Conservation (phyloP, 2,113 vertebrate species). For the Mirza zaza region DNA sequence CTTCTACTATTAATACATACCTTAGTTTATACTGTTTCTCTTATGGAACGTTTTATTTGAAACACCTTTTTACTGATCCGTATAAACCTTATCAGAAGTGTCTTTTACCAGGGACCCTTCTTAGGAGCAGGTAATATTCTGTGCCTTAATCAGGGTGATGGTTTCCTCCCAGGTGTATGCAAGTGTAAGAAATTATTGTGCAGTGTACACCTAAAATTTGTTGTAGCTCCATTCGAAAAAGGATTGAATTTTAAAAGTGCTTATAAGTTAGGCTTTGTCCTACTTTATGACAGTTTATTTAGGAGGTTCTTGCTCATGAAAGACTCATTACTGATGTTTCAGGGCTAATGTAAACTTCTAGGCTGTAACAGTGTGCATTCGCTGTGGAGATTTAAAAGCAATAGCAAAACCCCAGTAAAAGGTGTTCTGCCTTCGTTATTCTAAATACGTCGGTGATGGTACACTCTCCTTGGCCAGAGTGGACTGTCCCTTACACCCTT, state of each 20-base stretch:
- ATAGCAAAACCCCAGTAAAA: neutral
- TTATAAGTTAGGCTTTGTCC: neutral
- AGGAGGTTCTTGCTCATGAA: neutral
- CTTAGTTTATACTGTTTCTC: neutral
- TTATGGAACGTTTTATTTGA: neutral
- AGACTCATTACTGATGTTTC: neutral
- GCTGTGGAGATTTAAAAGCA: neutral
- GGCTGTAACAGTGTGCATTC: neutral
- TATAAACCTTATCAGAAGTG: neutral
- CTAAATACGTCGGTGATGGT: rapidly evolving
- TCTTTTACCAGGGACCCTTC: neutral
- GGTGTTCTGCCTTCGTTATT: neutral
- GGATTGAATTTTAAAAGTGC: neutral
- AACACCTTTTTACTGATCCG: neutral
- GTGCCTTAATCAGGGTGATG: neutral
- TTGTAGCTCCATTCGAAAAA: neutral
- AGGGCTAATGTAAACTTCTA: neutral
- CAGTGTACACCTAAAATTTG: neutral
- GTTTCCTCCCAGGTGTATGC: neutral
- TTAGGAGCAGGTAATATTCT: neutral
- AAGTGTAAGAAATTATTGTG: neutral
- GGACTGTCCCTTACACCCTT: neutral
- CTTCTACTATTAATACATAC: neutral
- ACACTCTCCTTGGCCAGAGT: rapidly evolving
- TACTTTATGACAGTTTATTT: neutral